phyloP scores from a whole-genome alignment of 2,113 vertebrate species.

The Trochalopteron elliotii region DNA sequence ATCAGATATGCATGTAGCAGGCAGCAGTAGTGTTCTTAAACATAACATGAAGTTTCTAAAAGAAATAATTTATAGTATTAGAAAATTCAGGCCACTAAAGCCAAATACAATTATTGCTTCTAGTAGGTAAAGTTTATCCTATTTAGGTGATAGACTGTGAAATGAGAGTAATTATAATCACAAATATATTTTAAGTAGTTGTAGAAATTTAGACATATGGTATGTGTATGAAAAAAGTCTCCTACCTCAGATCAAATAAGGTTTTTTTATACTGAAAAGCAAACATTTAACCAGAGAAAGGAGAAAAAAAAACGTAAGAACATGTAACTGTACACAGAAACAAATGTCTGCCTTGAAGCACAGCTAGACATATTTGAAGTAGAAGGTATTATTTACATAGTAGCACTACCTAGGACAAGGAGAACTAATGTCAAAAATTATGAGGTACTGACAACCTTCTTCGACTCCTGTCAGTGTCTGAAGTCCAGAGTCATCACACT shows the following conservation, averaged over 20 bases:
- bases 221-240: not conserved
- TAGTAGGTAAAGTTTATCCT: not conserved
- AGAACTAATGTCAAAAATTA: not conserved
- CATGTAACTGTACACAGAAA: not conserved
- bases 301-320: not conserved
- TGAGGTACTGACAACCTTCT: not conserved
- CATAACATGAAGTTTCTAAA: not conserved
- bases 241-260: not conserved
- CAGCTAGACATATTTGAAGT: not conserved
- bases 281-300: not conserved
- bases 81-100: not conserved
- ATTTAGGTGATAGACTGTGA: not conserved
- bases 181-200: not conserved
- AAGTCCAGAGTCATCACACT: not conserved
- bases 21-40: not conserved
- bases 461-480: not conserved
- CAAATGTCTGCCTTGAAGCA: not conserved
- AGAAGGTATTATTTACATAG: not conserved
- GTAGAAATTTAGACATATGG: not conserved
- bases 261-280: not conserved
- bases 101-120: not conserved
- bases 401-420: not conserved
- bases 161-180: not conserved
- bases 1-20: not conserved
- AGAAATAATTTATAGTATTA: fast-evolving